Evolutionary conservation across 2,888 invertebrate species (phyloP), one percentile per base, ranked within the genome.

Genomic region (Aromia moschata): DNA sequence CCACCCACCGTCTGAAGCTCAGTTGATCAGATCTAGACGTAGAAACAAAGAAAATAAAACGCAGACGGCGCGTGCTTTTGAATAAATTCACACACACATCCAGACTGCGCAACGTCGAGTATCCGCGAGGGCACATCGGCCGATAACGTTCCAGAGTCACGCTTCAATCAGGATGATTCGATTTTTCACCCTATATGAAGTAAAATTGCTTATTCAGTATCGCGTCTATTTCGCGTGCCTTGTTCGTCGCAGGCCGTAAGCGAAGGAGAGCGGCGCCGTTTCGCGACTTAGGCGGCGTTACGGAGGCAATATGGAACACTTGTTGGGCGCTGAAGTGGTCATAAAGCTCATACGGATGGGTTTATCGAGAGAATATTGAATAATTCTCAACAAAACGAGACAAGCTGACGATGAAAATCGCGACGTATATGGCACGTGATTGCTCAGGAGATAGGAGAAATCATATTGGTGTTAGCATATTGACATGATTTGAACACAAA

Each of bases 191-290:
- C 74, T 67, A 72, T 70, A 63, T 71, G 68, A 72, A 69, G 71
- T 69, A 70, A 72, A 76, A 75, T 74, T 73, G 74, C 76, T 74
- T 76, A 76, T 76, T 74, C 76, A 73, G 71, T 70, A 69, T 71
- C 68, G 69, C 71, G 64, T 65, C 64, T 65, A 58, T 65, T 62
- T 65, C 58, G 61, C 67, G 69, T 62, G 64, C 67, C 62, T 64
- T 63, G 58, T 63, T 58, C 60, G 59, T 41, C 44, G 55, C 31
- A 31, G 33, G 18, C 41, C n/a, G 37, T 52, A 52, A 62, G 57
- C 56, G 56, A 60, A 54, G 62, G 60, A 53, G 36, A 43, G 45
- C 41, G 51, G 45, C 54, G 57, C 37, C 49, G 12, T 52, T 60
- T 62, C 67, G 67, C 63, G 65, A 63, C 64, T 67, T 60, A 51